Percentiles rank a stretch among this genome's conserved stretches.
Evolutionary conservation across 2,797 vertebrate genomes (phyloP).

Genomic region (Serranus cabrilla): DNA sequence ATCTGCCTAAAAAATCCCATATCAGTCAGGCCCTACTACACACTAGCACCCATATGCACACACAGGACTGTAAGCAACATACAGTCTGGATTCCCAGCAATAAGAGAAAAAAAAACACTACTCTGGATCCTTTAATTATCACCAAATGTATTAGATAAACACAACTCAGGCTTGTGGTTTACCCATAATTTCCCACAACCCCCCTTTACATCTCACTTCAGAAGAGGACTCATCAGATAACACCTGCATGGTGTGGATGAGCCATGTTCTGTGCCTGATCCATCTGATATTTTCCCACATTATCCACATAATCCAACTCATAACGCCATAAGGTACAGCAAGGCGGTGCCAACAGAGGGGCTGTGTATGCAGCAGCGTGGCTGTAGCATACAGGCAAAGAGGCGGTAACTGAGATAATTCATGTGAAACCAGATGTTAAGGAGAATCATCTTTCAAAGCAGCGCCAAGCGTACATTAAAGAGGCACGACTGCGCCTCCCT

Average conservation of each 20-base stretch:
- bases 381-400: constrained; percentile 9
- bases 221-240: not conserved
- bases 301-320: constrained; percentile 25
- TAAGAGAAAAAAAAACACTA: constrained; percentile 10
- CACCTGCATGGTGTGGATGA: not conserved
- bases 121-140: constrained; percentile 15
- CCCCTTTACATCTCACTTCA: constrained; percentile 12
- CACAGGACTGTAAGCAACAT: constrained; percentile 1
- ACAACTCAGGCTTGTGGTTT: not conserved
- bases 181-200: constrained; percentile 1
- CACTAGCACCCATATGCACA: not conserved
- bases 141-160: constrained; percentile 21
- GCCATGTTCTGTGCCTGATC: constrained; percentile 3
- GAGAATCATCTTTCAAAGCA: constrained; percentile 23
- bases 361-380: constrained; percentile 17
- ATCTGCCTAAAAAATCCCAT: too few relatives aligned
- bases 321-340: not conserved
- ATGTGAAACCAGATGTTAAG: constrained; percentile 43
- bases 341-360: constrained; percentile 4
- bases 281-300: constrained; percentile 32
- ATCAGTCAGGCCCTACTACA: not conserved
- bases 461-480: constrained; percentile 11
- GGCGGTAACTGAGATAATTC: constrained; percentile 40
- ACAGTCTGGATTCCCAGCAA: constrained; percentile 32
- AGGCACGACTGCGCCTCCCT: not conserved